A percentile compares a stretch with the other conserved stretches of the same genome.
Evolutionary conservation across 2,888 invertebrate genomes (phyloP).

Genomic region (Saturnia pavonia): DNA sequence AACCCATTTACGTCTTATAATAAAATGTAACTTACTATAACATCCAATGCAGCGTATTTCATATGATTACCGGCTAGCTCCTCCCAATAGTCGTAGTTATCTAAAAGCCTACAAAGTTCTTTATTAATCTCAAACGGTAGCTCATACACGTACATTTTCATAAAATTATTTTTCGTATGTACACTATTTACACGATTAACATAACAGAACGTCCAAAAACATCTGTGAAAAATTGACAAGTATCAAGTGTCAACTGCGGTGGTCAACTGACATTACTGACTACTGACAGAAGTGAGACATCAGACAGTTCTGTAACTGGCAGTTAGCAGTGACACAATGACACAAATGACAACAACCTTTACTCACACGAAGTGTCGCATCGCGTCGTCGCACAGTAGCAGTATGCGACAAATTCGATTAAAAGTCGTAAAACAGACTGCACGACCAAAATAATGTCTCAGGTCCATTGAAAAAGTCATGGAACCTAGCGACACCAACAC

Average conservation of each 20-base stretch:
- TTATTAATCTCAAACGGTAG: conserved; percentile 86
- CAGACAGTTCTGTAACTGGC: too few relatives aligned
- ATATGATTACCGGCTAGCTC: conserved; percentile 86
- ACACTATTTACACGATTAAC: conserved; percentile 17
- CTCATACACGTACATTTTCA: conserved; percentile 85
- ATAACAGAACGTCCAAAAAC: conserved; percentile 17
- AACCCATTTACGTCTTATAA: conserved; percentile 31
- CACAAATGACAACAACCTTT: too few relatives aligned
- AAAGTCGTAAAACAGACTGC: too few relatives aligned
- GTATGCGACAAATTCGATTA: too few relatives aligned
- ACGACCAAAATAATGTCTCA: too few relatives aligned
- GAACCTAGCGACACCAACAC: too few relatives aligned
- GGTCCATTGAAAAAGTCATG: too few relatives aligned
- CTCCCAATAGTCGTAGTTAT: conserved; percentile 90
- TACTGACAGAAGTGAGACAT: too few relatives aligned
- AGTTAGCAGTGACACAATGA: too few relatives aligned
- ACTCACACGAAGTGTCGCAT: too few relatives aligned
- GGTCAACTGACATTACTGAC: too few relatives aligned
- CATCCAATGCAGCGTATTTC: conserved; percentile 83
- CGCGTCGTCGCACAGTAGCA: too few relatives aligned
- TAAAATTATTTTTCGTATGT: conserved; percentile 12
- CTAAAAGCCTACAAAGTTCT: conserved; percentile 88
- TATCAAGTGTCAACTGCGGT: neutral
- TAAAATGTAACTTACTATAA: conserved; percentile 68
- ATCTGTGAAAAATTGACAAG: conserved; percentile 1